Evolutionary conservation across 2,797 vertebrate species (phyloP), one percentile per base, ranked within the genome.

Genomic region (Hybognathus amarus): DNA sequence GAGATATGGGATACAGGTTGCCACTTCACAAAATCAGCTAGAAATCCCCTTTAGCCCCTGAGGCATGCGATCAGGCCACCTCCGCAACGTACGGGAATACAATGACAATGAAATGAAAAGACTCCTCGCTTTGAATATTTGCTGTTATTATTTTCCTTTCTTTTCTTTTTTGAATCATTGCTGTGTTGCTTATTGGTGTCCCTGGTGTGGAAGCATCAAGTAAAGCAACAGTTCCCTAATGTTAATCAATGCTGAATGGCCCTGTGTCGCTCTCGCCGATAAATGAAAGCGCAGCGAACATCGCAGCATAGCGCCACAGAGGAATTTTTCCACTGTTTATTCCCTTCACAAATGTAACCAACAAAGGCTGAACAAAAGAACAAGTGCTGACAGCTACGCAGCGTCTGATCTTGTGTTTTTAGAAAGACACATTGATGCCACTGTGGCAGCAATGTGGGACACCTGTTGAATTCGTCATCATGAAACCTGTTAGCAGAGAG

Each of bases 41-140:
- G 79, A 77, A 85, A 70, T 77, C 73, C 63, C 84, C 73, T 75
- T 80, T 77, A 80, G 70, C 70, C 66, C 82, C 56, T 45, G 63
- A 67, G 45, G 63, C 52, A 56, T 56, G 15, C 18, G 40, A 56
- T 68, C 83, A 50, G 78, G 40, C 70, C 69, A 66, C 61, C 78
- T 69, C 71, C 22, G 6, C 63, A 70, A 59, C 12, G 7, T 24
- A 24, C 10, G 2, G 27, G 27, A 77, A 69, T 77, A 63, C 52
- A 63, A 61, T 71, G 66, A 61, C 38, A 75, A 68, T 77, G 24
- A 77, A 83, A 77, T 77, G 52, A 59, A 61, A 69, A 70, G 67
- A 80, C 67, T 70, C 15, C 50, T 76, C 73, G 7, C 64, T 83
- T 59, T 77, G 27, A 68, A 76, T 77, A 30, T 83, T 47, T 69